Evolutionary conservation across 53 echinoderm and acorn worm genomes (phyloP), one percentile per base, ranked within the genome.

Genomic region (Holothuria scabra): DNA sequence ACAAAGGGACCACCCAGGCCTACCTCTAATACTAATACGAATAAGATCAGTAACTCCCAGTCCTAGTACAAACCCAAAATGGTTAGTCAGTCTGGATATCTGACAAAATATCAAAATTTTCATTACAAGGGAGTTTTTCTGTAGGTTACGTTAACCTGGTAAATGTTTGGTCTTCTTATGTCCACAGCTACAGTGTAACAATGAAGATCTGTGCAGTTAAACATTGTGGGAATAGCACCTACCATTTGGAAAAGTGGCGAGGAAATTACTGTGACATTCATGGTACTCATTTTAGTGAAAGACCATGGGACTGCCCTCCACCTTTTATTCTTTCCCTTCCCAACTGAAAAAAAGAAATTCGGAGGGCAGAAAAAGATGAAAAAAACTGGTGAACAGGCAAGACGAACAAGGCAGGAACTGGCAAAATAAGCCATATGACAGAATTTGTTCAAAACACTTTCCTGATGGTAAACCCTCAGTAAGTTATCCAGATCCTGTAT

Each of bases 391-490:
- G 0, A 66, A 66, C 66, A 66, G 66, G 32, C 28, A 66, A 5
- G 66, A 66, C 66, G 16, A 66, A 24, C 6, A 24, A 0, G 66
- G 28, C 66, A 66, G 32, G 66, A 66, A 66, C 66, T 24, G 66
- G 66, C 25, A 66, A 66, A 26, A 28, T 24, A 66, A 66, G 28
- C 16, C 66, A 18, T 32, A 0, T 66, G 66, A 66, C 28, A 66
- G 66, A 26, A 66, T 66, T 22, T 66, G 66, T 28, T 66, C 66
- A 6, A 66, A 28, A 66, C 66, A 66, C 32, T 28, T 66, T 66
- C 29, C 32, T 18, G 66, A 66, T 28, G 66, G 66, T 32, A 28
- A 66, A 26, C 28, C 66, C 23, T 29, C 66, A 6, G 32, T 16
- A 66, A 26, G 32, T 24, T 29, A 24, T 26, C 66, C 66, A 66